Conservation (phyloP, 2,113 vertebrate species). For the Chaetura pelagica region DNA sequence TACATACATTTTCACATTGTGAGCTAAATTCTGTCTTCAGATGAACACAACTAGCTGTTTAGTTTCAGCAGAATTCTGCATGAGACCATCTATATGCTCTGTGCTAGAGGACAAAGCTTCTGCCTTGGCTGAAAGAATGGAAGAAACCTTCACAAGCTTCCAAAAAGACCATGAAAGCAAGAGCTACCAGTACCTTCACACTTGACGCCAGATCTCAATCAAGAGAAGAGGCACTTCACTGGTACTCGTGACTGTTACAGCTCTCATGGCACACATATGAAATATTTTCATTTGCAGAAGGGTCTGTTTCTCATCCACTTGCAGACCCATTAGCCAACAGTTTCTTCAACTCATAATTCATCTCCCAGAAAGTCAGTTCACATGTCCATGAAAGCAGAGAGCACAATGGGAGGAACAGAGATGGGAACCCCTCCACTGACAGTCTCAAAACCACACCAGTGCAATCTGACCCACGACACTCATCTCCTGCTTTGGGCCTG, state of each 20-base stretch:
- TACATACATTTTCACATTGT: background rate
- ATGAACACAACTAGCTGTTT: background rate
- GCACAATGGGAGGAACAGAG: background rate
- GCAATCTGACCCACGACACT: background rate
- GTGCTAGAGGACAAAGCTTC: background rate
- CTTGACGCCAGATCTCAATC: background rate
- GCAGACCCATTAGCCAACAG: background rate
- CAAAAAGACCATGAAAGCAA: background rate
- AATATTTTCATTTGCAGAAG: background rate
- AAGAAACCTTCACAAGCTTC: background rate
- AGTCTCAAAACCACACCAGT: background rate
- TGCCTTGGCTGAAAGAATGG: background rate
- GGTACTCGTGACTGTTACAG: background rate
- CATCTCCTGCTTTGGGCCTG: background rate
- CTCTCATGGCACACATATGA: background rate
- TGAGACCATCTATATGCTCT: rapidly evolving
- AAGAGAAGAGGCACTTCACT: background rate
- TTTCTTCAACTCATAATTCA: background rate
- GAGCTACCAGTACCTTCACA: background rate
- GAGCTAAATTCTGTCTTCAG: background rate
- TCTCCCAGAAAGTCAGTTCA: background rate
- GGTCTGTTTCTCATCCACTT: background rate
- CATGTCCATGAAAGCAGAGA: background rate
- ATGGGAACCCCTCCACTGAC: background rate
- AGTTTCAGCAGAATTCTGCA: background rate